These are phyloP conservation scores for Vanessa atalanta DNA, from an alignment of 1,140 invertebrate species.

Conservation along the genomic window DNA sequence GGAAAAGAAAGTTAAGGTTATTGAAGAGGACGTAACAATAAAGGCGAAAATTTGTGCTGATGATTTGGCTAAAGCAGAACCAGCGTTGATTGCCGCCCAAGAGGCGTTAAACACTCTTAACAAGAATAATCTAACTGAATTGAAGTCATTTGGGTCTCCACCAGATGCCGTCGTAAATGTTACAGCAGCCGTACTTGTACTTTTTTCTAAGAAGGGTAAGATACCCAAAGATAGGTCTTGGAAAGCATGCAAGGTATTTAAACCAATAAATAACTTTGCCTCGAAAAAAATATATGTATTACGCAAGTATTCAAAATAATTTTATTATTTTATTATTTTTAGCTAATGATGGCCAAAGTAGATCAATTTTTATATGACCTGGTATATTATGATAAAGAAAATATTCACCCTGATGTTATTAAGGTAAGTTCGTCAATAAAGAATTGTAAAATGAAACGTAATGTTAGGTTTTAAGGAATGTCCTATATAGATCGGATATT, in stretches of 20 bases:
- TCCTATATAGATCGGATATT: too few species aligned
- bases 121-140: constrained; percentile 95
- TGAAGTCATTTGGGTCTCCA: constrained; percentile 95
- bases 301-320: constrained; percentile 2
- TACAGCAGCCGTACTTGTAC: constrained; percentile 91
- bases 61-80: constrained; percentile 95
- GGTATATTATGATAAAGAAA: constrained; percentile 96
- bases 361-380: constrained; percentile 93
- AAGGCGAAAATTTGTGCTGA: constrained; percentile 93
- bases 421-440: constrained; percentile 80
- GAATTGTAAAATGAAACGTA: too few species aligned
- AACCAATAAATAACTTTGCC: not conserved
- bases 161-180: constrained; percentile 92
- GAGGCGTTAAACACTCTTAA: constrained; percentile 96
- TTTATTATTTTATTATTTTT: constrained; percentile 43
- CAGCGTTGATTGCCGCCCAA: constrained; percentile 92
- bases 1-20: constrained; percentile 93
- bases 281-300: too few species aligned
- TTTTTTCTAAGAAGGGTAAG: constrained; percentile 92
- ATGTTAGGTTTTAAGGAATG: too few species aligned
- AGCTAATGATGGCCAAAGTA: constrained; percentile 82
- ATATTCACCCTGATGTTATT: constrained; percentile 93
- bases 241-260: constrained; percentile 90
- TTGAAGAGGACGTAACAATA: constrained; percentile 92
- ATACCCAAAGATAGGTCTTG: constrained; percentile 96